A percentile compares a stretch with the other conserved stretches of the same genome.
Conservation (phyloP, 2,888 invertebrate species). For the Tetanocera ferruginea region DNA sequence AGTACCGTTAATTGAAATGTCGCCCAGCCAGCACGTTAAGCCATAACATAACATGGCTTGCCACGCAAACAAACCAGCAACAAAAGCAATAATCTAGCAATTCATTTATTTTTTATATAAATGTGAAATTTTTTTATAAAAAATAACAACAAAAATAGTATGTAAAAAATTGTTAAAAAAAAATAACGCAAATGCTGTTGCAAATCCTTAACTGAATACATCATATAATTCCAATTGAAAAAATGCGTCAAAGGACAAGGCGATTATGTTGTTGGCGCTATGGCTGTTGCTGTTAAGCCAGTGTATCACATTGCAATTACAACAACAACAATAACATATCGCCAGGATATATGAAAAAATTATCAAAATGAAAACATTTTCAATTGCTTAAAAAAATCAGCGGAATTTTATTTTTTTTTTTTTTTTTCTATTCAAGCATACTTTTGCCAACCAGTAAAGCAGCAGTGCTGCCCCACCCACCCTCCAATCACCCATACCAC, state of each 20-base stretch:
- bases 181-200: slow-evolving; percentile 13
- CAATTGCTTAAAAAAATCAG: slow-evolving; percentile 4
- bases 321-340: slow-evolving; percentile 32
- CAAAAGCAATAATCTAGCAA: slow-evolving; percentile 11
- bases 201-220: slow-evolving; percentile 30
- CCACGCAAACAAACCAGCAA: background rate
- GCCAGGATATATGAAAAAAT: background rate
- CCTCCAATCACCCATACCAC: background rate
- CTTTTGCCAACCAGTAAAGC: background rate
- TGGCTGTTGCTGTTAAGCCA: slow-evolving; percentile 47
- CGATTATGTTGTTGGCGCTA: slow-evolving; percentile 41
- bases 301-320: slow-evolving; percentile 55
- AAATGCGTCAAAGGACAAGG: background rate
- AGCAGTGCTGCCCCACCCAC: background rate
- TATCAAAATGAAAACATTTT: background rate
- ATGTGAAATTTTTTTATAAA: background rate
- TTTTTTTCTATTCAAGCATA: background rate
- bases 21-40: slow-evolving; percentile 34
- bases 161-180: background rate
- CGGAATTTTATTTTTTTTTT: background rate
- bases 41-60: slow-evolving; percentile 18
- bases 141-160: background rate
- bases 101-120: background rate
- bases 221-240: slow-evolving; percentile 28
- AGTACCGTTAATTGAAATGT: slow-evolving; percentile 64